phyloP scores from a whole-genome alignment of 2,888 invertebrate genomes.

The Aplocera efformata region DNA sequence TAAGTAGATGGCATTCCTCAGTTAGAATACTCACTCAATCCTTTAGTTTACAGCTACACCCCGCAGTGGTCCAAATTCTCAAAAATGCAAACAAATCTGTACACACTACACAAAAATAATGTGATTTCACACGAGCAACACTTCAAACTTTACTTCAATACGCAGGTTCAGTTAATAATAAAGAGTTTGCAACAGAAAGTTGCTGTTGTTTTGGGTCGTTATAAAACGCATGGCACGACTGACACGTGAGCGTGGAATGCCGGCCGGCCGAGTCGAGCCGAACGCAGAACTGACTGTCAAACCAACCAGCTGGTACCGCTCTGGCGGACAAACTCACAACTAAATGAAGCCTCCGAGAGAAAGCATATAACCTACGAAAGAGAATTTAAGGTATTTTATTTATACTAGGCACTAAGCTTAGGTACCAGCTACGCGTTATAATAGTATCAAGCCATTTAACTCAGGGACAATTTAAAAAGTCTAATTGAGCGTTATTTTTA shows the following conservation, averaged over 20 bases:
- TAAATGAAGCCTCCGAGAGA: conserved; percentile 46
- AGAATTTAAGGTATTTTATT: too few relatives aligned
- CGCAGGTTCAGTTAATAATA: conserved; percentile 38
- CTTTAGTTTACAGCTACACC: conserved; percentile 23
- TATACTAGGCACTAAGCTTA: too few relatives aligned
- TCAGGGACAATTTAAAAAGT: too few relatives aligned
- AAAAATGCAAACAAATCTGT: conserved; percentile 64
- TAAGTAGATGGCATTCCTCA: background rate
- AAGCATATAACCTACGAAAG: conserved; percentile 39
- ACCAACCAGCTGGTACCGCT: conserved; percentile 65
- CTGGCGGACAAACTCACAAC: conserved; percentile 69
- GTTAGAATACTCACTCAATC: conserved; percentile 14
- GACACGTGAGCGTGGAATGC: conserved; percentile 60
- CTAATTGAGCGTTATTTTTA: too few relatives aligned
- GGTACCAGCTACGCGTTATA: too few relatives aligned
- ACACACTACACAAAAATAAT: conserved; percentile 60
- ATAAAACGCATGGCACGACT: conserved; percentile 55
- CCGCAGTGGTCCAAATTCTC: conserved; percentile 47
- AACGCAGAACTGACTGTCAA: conserved; percentile 54
- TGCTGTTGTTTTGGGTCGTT: conserved; percentile 38
- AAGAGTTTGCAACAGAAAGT: conserved; percentile 41
- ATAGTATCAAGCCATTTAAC: too few relatives aligned
- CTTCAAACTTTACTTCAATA: conserved; percentile 36
- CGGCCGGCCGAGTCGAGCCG: conserved; percentile 57
- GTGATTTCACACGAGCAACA: conserved; percentile 60